Evolutionary conservation across 2,113 vertebrate species (phyloP).

Genomic region (Chaetodon auriga): DNA sequence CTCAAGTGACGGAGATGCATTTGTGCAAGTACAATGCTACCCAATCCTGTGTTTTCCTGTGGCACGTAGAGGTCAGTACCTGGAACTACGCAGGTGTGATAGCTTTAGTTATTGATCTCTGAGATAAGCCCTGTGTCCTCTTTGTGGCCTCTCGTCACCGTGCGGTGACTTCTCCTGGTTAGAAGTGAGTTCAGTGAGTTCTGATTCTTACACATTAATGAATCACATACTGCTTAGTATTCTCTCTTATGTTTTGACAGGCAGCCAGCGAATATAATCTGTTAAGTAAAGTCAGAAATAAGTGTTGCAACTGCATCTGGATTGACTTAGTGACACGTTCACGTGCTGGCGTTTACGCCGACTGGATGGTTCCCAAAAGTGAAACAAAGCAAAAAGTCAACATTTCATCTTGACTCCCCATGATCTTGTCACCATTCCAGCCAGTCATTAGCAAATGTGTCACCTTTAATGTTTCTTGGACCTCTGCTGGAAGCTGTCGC

Average conservation of each 20-base stretch:
- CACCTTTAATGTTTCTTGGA: not conserved
- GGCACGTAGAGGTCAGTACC: conserved; percentile 26
- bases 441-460: conserved; percentile 13
- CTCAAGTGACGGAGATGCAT: conserved; percentile 16
- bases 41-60: conserved; percentile 30
- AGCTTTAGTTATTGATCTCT: conserved; percentile 48
- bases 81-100: not conserved
- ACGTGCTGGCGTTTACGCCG: not conserved
- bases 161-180: not conserved
- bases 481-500: not conserved
- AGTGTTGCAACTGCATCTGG: not conserved
- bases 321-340: not conserved
- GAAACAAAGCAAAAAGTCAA: not conserved
- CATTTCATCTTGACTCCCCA: not conserved
- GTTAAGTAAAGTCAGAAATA: not conserved
- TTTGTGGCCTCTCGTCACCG: conserved; percentile 1
- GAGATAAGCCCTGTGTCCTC: conserved; percentile 30
- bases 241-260: not conserved
- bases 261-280: not conserved
- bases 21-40: not conserved
- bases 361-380: not conserved
- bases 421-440: not conserved
- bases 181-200: not conserved
- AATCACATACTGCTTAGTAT: not conserved
- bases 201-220: not conserved